These are phyloP conservation scores for Stichodactyla mertensii DNA, from an alignment of 64 coral and sea anemone genomes.

Conservation along the genomic window DNA sequence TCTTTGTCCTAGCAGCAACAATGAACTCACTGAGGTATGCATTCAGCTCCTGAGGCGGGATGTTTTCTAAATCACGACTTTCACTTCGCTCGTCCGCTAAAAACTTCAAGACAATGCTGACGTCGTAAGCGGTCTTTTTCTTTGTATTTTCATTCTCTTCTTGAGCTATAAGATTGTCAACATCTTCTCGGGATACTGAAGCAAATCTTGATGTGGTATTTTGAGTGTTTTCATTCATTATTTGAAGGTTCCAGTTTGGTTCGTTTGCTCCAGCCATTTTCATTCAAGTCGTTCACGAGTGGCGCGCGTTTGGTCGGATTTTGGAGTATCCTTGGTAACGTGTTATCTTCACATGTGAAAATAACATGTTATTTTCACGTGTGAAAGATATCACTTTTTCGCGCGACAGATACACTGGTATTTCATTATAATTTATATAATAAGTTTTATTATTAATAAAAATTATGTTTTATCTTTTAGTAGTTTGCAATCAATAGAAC, in stretches of 20 bases:
- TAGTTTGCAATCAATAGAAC: no score
- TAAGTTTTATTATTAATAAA: neutral
- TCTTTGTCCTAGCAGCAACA: constrained; percentile 18
- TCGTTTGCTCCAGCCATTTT: constrained; percentile 17
- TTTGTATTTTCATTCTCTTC: constrained; percentile 39
- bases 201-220: constrained; percentile 10
- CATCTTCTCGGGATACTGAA: constrained; percentile 19
- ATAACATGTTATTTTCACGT: no score
- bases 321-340: neutral
- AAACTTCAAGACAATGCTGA: constrained; percentile 23
- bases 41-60: constrained; percentile 19
- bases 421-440: neutral
- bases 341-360: no score
- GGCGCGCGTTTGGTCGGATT: neutral
- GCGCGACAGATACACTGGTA: neutral
- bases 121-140: constrained; percentile 24
- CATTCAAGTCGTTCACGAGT: neutral
- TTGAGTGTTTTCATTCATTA: constrained; percentile 19
- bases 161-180: constrained; percentile 38
- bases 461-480: no score
- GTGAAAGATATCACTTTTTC: no score
- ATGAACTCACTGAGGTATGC: neutral
- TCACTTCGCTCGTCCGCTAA: constrained; percentile 12
- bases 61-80: constrained; percentile 31
- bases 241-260: constrained; percentile 7